Evolutionary conservation across 1,140 invertebrate genomes (phyloP), one percentile per base, ranked within the genome.

Genomic region (Heterodera schachtii): DNA sequence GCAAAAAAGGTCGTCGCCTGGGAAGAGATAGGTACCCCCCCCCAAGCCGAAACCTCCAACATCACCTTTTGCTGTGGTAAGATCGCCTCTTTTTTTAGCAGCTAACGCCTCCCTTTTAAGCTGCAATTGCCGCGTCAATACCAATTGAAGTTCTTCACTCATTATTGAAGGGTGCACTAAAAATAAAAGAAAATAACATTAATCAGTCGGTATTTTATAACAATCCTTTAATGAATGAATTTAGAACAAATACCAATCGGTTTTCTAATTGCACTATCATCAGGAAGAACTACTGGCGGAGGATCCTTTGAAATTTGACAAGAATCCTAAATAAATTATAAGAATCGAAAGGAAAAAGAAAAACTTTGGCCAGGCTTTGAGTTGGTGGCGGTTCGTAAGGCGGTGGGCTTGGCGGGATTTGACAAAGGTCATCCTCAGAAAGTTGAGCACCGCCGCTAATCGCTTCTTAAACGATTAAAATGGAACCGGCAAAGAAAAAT

Each of bases 391-490:
- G 13, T 52, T 79, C 81, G 21, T 81, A 81, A 43, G 77, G 76
- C n/a, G 80, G 80, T 8, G 81, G 81, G 41, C 67, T 73, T n/a
- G 81, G 44, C 21, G 81, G 81, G 60, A 82, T 80, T 73, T 82
- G 69, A 31, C 41, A n/a, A 41, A 82, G 60, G 44, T 82, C 81
- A 7, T 79, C 81, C 13, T 81, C 60, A n/a, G 81, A 49, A 0
- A 82, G 49, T 46, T 47, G n/a, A 7, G 60, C 81, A 6, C 81
- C 81, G 7, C 67, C 70, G 43, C 70, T 60, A 5, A 82, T 43
- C 49, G 81, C 81, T 31, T 73, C 81, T 82, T 41, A 69, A 82
- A 82, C 21, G 5, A 11, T 31, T 11, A 76, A 16, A 49, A n/a
- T 8, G 13, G 13, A 4, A 8, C 16, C 19, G 47, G 41, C 9